A percentile compares a stretch with the other conserved stretches of the same genome.
Evolutionary conservation across 2,113 vertebrate species (phyloP).

Genomic region (Martes martes): DNA sequence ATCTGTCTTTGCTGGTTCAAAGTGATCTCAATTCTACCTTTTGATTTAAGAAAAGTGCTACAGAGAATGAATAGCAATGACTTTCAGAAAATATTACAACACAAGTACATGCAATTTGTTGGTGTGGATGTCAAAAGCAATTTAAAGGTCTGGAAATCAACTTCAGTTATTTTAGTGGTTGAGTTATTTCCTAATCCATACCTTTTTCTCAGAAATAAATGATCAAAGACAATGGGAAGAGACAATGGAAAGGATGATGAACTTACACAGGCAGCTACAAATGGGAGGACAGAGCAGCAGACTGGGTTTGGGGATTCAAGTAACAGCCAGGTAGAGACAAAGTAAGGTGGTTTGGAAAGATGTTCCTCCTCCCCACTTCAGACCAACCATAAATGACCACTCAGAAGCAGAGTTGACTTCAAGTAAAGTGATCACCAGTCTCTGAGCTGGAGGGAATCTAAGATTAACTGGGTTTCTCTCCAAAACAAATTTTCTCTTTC

Average conservation of each 20-base stretch:
- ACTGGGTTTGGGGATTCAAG: background rate
- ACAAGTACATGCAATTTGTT: background rate
- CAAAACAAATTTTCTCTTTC: constrained; percentile 30
- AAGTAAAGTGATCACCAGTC: background rate
- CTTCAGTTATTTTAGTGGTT: background rate
- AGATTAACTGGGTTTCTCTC: constrained; percentile 19
- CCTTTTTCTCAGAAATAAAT: constrained; percentile 35
- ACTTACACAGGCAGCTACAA: background rate
- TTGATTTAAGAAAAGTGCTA: constrained; percentile 1
- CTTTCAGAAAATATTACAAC: background rate
- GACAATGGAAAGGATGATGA: background rate
- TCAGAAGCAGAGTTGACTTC: background rate
- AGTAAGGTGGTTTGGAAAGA: background rate
- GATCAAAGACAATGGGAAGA: constrained; percentile 31
- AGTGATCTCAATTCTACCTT: constrained; percentile 21
- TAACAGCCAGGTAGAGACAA: background rate
- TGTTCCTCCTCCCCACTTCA: background rate
- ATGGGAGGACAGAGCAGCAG: background rate
- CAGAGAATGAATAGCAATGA: constrained; percentile 5
- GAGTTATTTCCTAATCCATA: background rate
- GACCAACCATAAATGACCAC: background rate
- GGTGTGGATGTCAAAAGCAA: background rate
- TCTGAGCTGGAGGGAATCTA: background rate
- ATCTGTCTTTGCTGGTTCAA: background rate
- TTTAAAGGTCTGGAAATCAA: constrained; percentile 24